A percentile compares a stretch with the other conserved stretches of the same genome.
Conservation (phyloP, 2,797 vertebrate species). For the Xenentodon cancila region DNA sequence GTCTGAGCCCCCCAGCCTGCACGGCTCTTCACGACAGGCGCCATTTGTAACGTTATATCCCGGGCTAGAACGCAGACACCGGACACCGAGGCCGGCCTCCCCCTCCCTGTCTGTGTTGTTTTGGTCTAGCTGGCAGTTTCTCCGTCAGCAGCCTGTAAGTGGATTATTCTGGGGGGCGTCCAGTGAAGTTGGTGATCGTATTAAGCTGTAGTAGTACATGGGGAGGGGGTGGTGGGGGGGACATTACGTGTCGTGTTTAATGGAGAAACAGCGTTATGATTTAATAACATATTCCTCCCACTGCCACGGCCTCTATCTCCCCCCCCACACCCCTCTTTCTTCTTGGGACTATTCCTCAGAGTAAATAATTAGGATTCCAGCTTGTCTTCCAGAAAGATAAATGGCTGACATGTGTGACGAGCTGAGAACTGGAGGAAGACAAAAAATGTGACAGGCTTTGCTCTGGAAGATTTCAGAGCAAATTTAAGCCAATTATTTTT, state of each 20-base stretch:
- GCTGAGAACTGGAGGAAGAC: conserved; percentile 80
- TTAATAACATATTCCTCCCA: conserved; percentile 89
- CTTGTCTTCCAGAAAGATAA: conserved; percentile 91
- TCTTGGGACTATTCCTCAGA: conserved; percentile 88
- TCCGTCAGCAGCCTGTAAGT: conserved; percentile 65
- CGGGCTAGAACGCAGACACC: conserved; percentile 73
- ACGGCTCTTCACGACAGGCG: conserved; percentile 64
- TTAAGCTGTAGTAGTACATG: conserved; percentile 79
- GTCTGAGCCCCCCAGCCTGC: conserved; percentile 37
- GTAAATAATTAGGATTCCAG: conserved; percentile 93
- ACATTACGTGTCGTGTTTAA: conserved; percentile 84
- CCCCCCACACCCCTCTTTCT: conserved; percentile 36
- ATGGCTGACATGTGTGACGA: conserved; percentile 92
- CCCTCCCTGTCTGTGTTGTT: conserved; percentile 59
- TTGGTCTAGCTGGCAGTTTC: conserved; percentile 69
- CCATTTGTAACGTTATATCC: conserved; percentile 81
- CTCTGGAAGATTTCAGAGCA: too few species aligned
- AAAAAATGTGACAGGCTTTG: not conserved
- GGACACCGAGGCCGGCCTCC: conserved; percentile 59
- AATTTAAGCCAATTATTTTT: not conserved
- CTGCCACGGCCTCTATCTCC: conserved; percentile 55
- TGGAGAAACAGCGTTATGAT: conserved; percentile 85
- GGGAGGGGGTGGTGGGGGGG: conserved; percentile 71
- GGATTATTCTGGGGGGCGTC: conserved; percentile 77
- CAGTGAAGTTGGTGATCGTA: conserved; percentile 84